Evolutionary conservation across 2,113 vertebrate genomes (phyloP).

Genomic region (Patagioenas fasciata): DNA sequence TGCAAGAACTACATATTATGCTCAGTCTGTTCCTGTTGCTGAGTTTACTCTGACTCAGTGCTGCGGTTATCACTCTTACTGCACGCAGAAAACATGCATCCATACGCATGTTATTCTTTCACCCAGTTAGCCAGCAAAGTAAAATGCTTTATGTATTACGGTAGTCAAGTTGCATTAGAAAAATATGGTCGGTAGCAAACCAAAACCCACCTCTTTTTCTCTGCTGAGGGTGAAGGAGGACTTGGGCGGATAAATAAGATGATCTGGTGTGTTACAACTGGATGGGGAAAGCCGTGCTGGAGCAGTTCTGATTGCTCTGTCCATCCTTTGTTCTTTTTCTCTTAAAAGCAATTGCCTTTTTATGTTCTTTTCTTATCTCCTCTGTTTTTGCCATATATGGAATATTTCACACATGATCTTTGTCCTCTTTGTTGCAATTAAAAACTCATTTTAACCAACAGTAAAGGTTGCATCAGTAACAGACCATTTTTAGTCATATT

Average conservation of each 20-base stretch:
- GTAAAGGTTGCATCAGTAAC: neutral
- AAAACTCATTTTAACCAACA: neutral
- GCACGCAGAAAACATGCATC: neutral
- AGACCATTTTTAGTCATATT: neutral
- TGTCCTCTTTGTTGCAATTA: neutral
- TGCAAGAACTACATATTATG: fast-evolving
- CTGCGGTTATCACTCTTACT: neutral
- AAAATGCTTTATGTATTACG: neutral
- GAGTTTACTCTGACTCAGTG: neutral
- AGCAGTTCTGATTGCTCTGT: neutral
- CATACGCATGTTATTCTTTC: neutral
- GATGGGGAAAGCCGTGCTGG: neutral
- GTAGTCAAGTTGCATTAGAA: neutral
- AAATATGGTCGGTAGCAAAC: neutral
- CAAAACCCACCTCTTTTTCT: neutral
- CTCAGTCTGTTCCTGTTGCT: neutral
- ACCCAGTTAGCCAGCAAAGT: neutral
- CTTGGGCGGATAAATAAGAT: neutral
- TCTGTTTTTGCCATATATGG: neutral
- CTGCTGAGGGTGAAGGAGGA: neutral
- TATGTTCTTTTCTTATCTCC: neutral
- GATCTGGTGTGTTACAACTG: neutral
- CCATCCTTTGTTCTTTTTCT: neutral
- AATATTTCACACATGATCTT: neutral
- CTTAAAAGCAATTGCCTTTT: neutral